Evolutionary conservation across 2,888 invertebrate species (phyloP).

Genomic region (Orchestes rusci): DNA sequence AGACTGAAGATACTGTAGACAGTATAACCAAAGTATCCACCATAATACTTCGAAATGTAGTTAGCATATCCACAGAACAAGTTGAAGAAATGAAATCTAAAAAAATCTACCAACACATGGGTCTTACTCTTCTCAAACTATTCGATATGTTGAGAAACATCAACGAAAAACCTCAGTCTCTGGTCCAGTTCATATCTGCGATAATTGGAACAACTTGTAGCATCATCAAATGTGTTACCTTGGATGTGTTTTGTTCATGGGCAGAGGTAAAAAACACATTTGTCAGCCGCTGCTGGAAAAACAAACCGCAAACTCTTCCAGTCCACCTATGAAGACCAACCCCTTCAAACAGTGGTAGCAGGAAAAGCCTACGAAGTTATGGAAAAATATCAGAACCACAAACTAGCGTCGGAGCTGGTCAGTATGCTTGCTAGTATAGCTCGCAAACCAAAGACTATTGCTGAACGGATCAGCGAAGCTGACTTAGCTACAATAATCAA

Average conservation of each 20-base stretch:
- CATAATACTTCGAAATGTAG: conserved; percentile 32
- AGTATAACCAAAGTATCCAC: conserved; percentile 28
- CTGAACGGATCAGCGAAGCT: conserved; percentile 35
- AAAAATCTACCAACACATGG: conserved; percentile 36
- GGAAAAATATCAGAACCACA: conserved; percentile 35
- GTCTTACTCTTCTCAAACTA: conserved; percentile 32
- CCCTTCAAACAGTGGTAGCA: conserved; percentile 35
- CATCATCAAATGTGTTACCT: conserved; percentile 34
- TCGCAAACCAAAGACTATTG: conserved; percentile 37
- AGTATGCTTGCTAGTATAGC: conserved; percentile 35
- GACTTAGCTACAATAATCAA: conserved; percentile 34
- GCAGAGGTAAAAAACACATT: conserved; percentile 35
- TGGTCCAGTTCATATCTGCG: conserved; percentile 30
- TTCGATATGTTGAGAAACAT: conserved; percentile 32
- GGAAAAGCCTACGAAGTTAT: conserved; percentile 35
- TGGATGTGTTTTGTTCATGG: conserved; percentile 39
- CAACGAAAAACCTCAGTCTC: conserved; percentile 24
- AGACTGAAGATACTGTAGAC: conserved; percentile 30
- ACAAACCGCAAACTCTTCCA: conserved; percentile 1
- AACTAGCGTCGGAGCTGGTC: conserved; percentile 34
- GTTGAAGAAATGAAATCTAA: conserved; percentile 27
- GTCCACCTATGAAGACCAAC: conserved; percentile 28
- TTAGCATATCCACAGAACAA: conserved; percentile 30
- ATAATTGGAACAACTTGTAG: conserved; percentile 29
- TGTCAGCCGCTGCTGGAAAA: not conserved